Percentiles rank a stretch among this genome's conserved stretches.
Conservation (phyloP, 2,797 vertebrate genomes). For the Nothura maculosa region DNA sequence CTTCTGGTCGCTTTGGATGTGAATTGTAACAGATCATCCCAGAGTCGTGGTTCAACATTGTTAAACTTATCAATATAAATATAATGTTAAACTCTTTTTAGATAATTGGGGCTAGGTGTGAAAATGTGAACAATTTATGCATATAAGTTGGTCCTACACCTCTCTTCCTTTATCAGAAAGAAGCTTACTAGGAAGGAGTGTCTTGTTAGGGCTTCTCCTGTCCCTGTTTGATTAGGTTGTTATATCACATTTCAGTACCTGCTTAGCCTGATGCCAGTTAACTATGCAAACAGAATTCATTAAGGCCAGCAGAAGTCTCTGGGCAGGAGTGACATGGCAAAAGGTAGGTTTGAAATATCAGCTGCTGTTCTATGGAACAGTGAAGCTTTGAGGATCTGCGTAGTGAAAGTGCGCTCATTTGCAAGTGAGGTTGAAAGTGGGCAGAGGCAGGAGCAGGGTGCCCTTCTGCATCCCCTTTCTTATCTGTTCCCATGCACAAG, state of each 20-base stretch:
- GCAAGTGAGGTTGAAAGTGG: slow-evolving; percentile 14
- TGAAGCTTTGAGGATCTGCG: not conserved
- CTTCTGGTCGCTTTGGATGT: slow-evolving; percentile 85
- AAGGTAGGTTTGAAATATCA: not conserved
- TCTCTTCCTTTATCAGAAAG: slow-evolving; percentile 74
- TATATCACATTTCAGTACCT: slow-evolving; percentile 61
- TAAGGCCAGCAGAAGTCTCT: slow-evolving; percentile 52
- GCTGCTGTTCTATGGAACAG: not conserved
- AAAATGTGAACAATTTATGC: slow-evolving; percentile 82
- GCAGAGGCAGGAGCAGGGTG: not conserved
- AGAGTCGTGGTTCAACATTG: slow-evolving; percentile 82
- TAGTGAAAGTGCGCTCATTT: not conserved
- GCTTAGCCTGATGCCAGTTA: slow-evolving; percentile 64
- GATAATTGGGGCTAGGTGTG: slow-evolving; percentile 84
- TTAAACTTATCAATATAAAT: slow-evolving; percentile 86
- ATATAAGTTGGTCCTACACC: slow-evolving; percentile 78
- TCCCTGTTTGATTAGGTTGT: slow-evolving; percentile 74
- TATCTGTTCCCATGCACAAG: not conserved
- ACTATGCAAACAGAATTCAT: slow-evolving; percentile 69
- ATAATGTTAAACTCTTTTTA: slow-evolving; percentile 83
- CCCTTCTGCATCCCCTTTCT: not conserved
- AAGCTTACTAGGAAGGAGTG: slow-evolving; percentile 56
- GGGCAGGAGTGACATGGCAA: slow-evolving; percentile 2
- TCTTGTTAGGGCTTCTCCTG: slow-evolving; percentile 68
- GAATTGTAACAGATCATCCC: slow-evolving; percentile 83